Percentiles rank a stretch among this genome's conserved stretches.
These are phyloP conservation scores for Nanger granti DNA, from an alignment of 2,113 vertebrate genomes.

Conservation along the genomic window DNA sequence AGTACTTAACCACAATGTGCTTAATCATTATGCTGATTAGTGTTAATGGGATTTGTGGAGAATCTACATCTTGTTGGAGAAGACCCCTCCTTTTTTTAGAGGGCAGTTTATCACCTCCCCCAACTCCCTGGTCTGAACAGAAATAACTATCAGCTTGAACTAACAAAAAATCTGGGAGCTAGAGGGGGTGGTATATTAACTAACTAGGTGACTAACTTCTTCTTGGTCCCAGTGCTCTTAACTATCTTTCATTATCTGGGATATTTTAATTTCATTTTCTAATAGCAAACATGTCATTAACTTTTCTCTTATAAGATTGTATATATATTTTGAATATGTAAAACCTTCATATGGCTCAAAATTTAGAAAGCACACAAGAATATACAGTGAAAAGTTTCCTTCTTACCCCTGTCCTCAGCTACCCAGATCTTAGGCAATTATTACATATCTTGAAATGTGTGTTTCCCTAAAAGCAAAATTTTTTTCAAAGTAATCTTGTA, in stretches of 20 bases:
- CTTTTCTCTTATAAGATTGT: constrained; percentile 9
- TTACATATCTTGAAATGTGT: neutral
- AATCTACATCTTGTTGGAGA: constrained; percentile 7
- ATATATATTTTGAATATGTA: neutral
- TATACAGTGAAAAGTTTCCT: neutral
- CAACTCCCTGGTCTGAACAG: constrained; percentile 10
- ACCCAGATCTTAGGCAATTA: neutral
- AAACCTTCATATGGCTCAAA: neutral
- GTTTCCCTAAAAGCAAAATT: constrained; percentile 42
- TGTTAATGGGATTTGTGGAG: constrained; percentile 50
- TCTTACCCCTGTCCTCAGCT: neutral
- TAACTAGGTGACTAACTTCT: constrained; percentile 9
- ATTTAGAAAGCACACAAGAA: neutral
- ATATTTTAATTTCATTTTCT: constrained; percentile 41
- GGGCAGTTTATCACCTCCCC: neutral
- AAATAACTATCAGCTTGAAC: constrained; percentile 41
- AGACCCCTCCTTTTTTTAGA: neutral
- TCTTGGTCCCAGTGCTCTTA: neutral
- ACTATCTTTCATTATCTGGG: constrained; percentile 13
- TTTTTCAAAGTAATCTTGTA: constrained; percentile 1
- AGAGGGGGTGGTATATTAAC: neutral
- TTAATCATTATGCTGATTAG: constrained; percentile 54
- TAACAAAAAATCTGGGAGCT: constrained; percentile 18
- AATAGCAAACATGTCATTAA: neutral
- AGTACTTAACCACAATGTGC: constrained; percentile 42